These are phyloP conservation scores for Chaetodon trifasciatus DNA, from an alignment of 2,797 vertebrate genomes.

Conservation along the genomic window DNA sequence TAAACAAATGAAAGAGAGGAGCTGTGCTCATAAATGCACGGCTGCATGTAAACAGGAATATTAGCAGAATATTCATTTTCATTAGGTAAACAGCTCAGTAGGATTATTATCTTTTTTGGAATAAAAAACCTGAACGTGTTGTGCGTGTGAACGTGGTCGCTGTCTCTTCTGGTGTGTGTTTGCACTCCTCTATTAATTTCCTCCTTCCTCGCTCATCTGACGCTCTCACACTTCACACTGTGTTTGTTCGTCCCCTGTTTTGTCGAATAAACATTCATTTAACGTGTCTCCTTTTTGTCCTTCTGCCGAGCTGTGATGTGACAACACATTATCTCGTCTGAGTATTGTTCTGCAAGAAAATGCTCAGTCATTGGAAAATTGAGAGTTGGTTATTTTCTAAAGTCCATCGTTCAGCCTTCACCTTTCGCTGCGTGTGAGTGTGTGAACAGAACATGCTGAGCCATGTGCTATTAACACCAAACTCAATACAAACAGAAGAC, in stretches of 20 bases:
- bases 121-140: too few relatives aligned
- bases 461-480: background rate
- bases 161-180: too few relatives aligned
- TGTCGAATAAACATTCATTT: background rate
- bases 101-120: too few relatives aligned
- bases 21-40: too few relatives aligned
- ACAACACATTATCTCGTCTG: background rate
- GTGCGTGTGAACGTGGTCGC: too few relatives aligned
- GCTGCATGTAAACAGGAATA: too few relatives aligned
- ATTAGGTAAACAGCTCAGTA: too few relatives aligned
- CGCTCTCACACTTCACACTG: background rate
- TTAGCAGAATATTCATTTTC: too few relatives aligned
- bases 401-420: conserved; percentile 18
- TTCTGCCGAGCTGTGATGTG: background rate
- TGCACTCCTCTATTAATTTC: background rate
- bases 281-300: background rate
- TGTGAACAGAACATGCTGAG: conserved; percentile 33
- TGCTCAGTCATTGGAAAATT: conserved; percentile 5
- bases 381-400: conserved; percentile 1
- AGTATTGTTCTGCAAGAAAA: conserved; percentile 34
- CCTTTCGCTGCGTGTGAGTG: conserved; percentile 24
- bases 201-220: background rate
- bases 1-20: too few relatives aligned
- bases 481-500: conserved; percentile 23
- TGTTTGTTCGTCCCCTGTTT: background rate